Percentiles rank a stretch among this genome's conserved stretches.
These are phyloP conservation scores for Heterodera carotae DNA, from an alignment of 1,140 invertebrate genomes.

Conservation along the genomic window DNA sequence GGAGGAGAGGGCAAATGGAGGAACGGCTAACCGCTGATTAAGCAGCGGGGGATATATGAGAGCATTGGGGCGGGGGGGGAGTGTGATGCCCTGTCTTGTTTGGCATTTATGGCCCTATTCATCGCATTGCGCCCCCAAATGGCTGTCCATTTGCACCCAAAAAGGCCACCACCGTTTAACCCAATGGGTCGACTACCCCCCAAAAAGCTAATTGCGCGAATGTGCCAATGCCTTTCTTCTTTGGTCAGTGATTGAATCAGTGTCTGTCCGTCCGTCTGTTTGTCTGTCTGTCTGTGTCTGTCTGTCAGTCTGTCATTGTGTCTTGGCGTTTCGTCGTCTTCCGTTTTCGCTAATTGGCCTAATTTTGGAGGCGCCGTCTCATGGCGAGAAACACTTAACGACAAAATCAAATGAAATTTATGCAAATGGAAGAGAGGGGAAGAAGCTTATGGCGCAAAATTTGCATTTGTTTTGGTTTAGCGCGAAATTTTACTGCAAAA, in stretches of 20 bases:
- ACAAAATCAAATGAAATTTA: neutral
- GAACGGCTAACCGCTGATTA: too few species aligned
- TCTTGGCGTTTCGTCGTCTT: neutral
- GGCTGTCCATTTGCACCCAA: constrained; percentile 4
- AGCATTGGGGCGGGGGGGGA: too few species aligned
- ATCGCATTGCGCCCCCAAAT: neutral
- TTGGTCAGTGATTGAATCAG: neutral
- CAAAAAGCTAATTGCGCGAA: constrained; percentile 5
- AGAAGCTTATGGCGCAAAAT: neutral
- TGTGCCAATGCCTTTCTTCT: constrained; percentile 4
- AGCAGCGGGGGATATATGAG: too few species aligned
- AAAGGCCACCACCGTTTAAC: neutral
- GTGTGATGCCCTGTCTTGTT: neutral
- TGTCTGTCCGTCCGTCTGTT: too few species aligned
- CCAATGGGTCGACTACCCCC: neutral
- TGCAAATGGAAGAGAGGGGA: neutral
- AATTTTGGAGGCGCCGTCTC: neutral
- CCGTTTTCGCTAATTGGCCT: neutral
- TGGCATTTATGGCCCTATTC: constrained; percentile 8
- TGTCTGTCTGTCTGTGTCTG: too few species aligned
- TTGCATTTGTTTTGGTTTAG: neutral
- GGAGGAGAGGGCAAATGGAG: too few species aligned
- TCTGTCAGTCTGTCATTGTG: neutral
- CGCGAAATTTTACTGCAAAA: too few species aligned
- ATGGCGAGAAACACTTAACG: neutral